Percentiles rank a stretch among this genome's conserved stretches.
Conservation (phyloP, 2,113 vertebrate species). For the Plestiodon gilberti region DNA sequence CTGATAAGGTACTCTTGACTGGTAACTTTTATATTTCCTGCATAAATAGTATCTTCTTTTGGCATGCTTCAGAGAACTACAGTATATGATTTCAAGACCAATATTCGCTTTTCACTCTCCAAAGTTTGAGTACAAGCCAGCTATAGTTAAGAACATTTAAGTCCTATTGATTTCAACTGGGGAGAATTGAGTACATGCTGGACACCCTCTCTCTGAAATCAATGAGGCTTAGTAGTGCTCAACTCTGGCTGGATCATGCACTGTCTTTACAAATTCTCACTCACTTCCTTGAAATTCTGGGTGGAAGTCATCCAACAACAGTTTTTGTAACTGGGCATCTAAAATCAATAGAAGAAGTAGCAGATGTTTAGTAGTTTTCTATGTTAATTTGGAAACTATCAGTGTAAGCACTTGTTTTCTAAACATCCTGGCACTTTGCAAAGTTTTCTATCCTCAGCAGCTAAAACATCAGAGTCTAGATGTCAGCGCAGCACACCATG, state of each 20-base stretch:
- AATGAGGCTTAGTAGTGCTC: background rate
- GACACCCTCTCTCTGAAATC: background rate
- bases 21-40: too few species aligned
- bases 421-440: constrained; percentile 14
- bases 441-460: background rate
- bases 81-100: background rate
- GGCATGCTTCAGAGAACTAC: background rate
- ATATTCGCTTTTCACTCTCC: background rate
- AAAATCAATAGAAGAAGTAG: constrained; percentile 3
- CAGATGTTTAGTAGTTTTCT: background rate
- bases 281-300: background rate
- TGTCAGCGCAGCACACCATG: background rate
- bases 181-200: background rate
- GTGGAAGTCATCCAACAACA: background rate
- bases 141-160: too few species aligned
- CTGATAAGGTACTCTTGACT: background rate
- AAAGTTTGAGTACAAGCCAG: background rate
- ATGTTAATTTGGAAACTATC: constrained; percentile 21
- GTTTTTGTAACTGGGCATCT: constrained; percentile 8
- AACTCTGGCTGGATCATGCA: background rate
- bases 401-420: background rate
- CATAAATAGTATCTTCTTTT: background rate
- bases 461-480: background rate
- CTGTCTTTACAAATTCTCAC: background rate
- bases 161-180: too few species aligned